A percentile compares a stretch with the other conserved stretches of the same genome.
These are phyloP conservation scores for Regulus satrapa DNA, from an alignment of 2,113 vertebrate species.

Conservation along the genomic window DNA sequence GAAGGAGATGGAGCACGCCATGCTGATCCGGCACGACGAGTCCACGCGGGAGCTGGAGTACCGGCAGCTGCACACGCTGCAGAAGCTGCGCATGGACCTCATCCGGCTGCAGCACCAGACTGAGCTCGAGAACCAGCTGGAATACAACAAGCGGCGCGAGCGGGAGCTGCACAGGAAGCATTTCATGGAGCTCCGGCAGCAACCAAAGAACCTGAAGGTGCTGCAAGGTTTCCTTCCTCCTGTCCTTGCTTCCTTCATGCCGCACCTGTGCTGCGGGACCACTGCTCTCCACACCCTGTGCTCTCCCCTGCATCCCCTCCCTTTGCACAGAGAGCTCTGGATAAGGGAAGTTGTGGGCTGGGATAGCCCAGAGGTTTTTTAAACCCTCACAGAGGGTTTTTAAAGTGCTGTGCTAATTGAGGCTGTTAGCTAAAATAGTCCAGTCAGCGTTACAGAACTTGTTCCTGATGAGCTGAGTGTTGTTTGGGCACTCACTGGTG, in stretches of 20 bases:
- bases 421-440: background rate
- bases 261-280: background rate
- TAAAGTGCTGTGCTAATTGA: background rate
- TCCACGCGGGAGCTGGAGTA: constrained; percentile 95
- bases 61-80: constrained; percentile 91
- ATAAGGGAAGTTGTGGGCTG: background rate
- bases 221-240: background rate
- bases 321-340: background rate
- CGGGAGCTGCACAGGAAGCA: constrained; percentile 97
- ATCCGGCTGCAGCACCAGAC: constrained; percentile 99
- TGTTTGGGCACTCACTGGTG: background rate
- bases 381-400: background rate
- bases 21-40: constrained; percentile 97
- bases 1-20: constrained; percentile 98
- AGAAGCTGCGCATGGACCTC: constrained; percentile 98
- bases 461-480: background rate
- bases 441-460: background rate
- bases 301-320: background rate
- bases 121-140: constrained; percentile 98
- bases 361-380: background rate
- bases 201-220: constrained; percentile 98
- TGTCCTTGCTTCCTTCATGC: background rate
- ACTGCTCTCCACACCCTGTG: fast-evolving
- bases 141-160: constrained; percentile 97
- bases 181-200: constrained; percentile 97